phyloP scores from a whole-genome alignment of 2,888 invertebrate genomes.

The Luffia ferchaultella region DNA sequence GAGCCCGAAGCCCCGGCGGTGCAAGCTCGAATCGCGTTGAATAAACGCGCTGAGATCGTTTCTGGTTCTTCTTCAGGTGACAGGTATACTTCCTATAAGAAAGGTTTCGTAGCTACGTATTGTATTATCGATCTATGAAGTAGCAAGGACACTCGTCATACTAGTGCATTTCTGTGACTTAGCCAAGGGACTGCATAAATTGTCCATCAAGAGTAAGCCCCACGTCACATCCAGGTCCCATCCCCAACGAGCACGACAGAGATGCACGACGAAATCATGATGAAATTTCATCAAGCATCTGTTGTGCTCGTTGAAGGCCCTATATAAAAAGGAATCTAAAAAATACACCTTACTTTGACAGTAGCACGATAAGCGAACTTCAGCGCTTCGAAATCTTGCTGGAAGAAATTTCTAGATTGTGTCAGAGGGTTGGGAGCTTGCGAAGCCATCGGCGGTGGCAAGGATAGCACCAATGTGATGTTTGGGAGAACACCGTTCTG shows the following conservation, averaged over 20 bases:
- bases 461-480: slow-evolving; percentile 32
- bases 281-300: too few relatives aligned
- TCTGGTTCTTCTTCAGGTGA: slow-evolving; percentile 26
- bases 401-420: slow-evolving; percentile 30
- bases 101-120: too few relatives aligned
- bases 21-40: slow-evolving; percentile 39
- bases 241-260: too few relatives aligned
- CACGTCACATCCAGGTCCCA: too few relatives aligned
- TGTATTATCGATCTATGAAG: too few relatives aligned
- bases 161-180: too few relatives aligned
- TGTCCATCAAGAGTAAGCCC: too few relatives aligned
- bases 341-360: slow-evolving; percentile 34
- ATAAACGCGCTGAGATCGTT: slow-evolving; percentile 31
- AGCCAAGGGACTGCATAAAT: too few relatives aligned
- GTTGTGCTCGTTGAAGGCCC: too few relatives aligned
- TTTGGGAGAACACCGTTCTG: slow-evolving; percentile 49
- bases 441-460: slow-evolving; percentile 26
- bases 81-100: slow-evolving; percentile 34
- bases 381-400: slow-evolving; percentile 49
- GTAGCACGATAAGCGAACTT: slow-evolving; percentile 45
- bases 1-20: slow-evolving; percentile 36
- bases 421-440: slow-evolving; percentile 27
- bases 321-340: too few relatives aligned
- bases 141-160: too few relatives aligned
- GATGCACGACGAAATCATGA: too few relatives aligned